Evolutionary conservation across 35 echinoderm and acorn worm genomes (phyloP).

Genomic region (Chiridota heheva): DNA sequence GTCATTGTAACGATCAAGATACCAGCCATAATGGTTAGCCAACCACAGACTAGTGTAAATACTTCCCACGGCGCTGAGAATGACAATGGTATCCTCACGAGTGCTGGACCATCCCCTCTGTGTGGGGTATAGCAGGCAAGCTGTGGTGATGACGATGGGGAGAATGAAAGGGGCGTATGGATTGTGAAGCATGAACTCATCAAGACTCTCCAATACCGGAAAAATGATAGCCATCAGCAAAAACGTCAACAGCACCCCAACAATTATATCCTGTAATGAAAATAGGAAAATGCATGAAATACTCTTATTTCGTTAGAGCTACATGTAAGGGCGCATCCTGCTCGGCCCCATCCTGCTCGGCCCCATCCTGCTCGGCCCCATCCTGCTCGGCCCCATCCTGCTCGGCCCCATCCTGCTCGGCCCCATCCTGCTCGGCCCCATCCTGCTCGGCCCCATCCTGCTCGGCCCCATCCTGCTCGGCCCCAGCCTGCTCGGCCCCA

Average conservation of each 20-base stretch:
- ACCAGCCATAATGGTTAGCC: slow-evolving; percentile 34
- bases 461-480: too few relatives aligned
- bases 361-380: too few relatives aligned
- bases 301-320: too few relatives aligned
- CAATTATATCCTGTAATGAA: slow-evolving; percentile 61
- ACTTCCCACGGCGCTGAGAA: slow-evolving; percentile 46
- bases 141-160: slow-evolving; percentile 35
- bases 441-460: too few relatives aligned
- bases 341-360: too few relatives aligned
- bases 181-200: slow-evolving; percentile 63
- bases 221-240: slow-evolving; percentile 58
- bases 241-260: slow-evolving; percentile 47
- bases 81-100: slow-evolving; percentile 75
- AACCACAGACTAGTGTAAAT: slow-evolving; percentile 62
- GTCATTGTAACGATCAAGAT: slow-evolving; percentile 30
- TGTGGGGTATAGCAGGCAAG: slow-evolving; percentile 67
- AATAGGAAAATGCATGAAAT: too few relatives aligned
- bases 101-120: slow-evolving; percentile 72
- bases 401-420: too few relatives aligned
- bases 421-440: too few relatives aligned
- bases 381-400: too few relatives aligned
- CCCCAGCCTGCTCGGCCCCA: too few relatives aligned
- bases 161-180: slow-evolving; percentile 55
- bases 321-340: too few relatives aligned
- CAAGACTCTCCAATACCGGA: slow-evolving; percentile 63